A percentile compares a stretch with the other conserved stretches of the same genome.
phyloP scores from a whole-genome alignment of 2,113 vertebrate species.

The Desmodus rotundus region DNA sequence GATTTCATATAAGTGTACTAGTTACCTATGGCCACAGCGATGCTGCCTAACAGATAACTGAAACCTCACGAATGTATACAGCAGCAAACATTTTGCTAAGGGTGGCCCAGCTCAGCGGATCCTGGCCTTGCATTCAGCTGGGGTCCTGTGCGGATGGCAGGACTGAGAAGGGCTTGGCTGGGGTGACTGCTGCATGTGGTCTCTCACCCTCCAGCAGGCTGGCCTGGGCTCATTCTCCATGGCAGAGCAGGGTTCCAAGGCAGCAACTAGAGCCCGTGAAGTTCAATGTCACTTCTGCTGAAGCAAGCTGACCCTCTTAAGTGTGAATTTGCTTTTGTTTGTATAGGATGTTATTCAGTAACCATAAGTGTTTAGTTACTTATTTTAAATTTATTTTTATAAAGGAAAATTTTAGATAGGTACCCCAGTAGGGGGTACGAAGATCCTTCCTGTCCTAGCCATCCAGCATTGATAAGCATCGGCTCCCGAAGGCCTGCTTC shows the following conservation, averaged over 20 bases:
- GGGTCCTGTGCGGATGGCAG: not conserved
- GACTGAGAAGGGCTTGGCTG: not conserved
- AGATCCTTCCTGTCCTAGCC: too few species aligned
- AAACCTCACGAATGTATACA: fast-evolving
- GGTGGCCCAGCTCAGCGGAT: not conserved
- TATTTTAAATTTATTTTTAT: not conserved
- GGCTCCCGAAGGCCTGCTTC: not conserved
- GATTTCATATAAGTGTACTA: not conserved
- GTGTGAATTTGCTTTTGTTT: not conserved
- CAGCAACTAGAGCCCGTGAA: too few species aligned
- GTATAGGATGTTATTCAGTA: too few species aligned
- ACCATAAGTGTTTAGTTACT: not conserved
- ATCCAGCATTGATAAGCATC: not conserved
- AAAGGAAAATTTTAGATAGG: not conserved
- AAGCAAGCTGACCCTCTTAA: not conserved
- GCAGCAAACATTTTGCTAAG: not conserved
- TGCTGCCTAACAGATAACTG: not conserved
- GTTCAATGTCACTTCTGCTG: not conserved
- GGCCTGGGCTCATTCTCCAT: not conserved
- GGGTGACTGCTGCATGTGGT: not conserved
- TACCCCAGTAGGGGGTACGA: not conserved
- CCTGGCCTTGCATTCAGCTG: not conserved
- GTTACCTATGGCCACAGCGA: not conserved
- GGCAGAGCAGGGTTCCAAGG: not conserved
- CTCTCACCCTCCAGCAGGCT: not conserved